Base-by-base conservation (phyloP, 2,797 vertebrate species). In the Enteromius afrohamiltoni region DNA sequence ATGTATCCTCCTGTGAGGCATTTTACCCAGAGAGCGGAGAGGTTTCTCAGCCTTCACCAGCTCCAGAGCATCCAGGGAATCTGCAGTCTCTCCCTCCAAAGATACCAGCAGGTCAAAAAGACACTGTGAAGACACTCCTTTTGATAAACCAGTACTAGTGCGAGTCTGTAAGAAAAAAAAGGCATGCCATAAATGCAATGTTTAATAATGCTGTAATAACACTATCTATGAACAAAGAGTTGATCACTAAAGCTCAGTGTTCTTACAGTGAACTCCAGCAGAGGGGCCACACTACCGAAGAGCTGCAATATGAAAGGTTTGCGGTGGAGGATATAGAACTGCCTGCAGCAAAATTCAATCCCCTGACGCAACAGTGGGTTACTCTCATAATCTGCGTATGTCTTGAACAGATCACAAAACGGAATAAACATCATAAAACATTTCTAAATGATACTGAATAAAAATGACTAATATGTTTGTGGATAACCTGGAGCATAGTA, bases 21-120 rank as follows among this genome's bases (percentile, higher is more conserved):
- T 64, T 64, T 95, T 95, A 98, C 98, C 98, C 83, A 99, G 91
- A 60, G 98, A 99, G 76, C 97, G 98, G 4, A 99, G 95, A 69
- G 98, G 98, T 87, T 99, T 98, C 92, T 99, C 98, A 53, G 97
- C 96, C 93, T 98, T 99, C 45, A 99, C 98, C 83, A 99, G 93
- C 90, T 99, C 97, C 69, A 99, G 91, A 87, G 98, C 98, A 34
- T 99, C 98, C 88, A 99, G 91, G 31, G 95, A 93, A 21, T 99
- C 98, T 7, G 92, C 91, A n/a, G 97, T 97, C 83, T 99, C 98
- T 14, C 96, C 96, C 87, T 99, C 98, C 87, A 99, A 92, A 70
- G 98, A 99, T 69, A 98, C 96, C 78, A 99, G 93, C 88, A 99
- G 94, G 91, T 99, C 97, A 87, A 99, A 99, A 10, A 99, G 93